Base-by-base conservation (phyloP, 1,140 invertebrate species). In the Aphis craccivora region DNA sequence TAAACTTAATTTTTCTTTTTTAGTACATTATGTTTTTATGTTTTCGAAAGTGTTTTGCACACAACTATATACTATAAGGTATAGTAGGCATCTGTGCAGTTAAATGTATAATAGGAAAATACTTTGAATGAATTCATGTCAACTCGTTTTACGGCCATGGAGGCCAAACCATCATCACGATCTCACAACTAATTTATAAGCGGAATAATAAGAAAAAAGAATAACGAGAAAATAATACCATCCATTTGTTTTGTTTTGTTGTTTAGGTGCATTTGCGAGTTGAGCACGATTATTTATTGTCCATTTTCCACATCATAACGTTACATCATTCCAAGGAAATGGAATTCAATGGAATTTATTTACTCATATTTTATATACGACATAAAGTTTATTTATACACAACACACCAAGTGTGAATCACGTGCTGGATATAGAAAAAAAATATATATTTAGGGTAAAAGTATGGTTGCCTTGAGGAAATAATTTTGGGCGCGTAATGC, bases 401-500 rank as follows among this genome's bases (percentile, higher is more conserved):
- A 87, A 48, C 86, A 48, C n/a, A 25, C 48, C 8, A 8, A 37
- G 48, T 55, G 48, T 55, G 35, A 88, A 88, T 35, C 48, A 89
- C 22, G 45, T 35, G n/a, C 18, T 53, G 48, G 2, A 37, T 40
- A 25, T 22, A 14, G 22, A 86, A 86, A 86, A 86, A 86, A 35
- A 48, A 55, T 2, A 22, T 23, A 86, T 25, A 55, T 89, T 89
- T 89, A 40, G 88, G 88, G 51, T 53, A 89, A 89, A 89, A 89
- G 88, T 89, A n/a, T 18, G 88, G 37, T 55, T 11, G 88, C 88
- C 88, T 89, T 89, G 88, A 55, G 88, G 53, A 25, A 35, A 55
- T 37, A 89, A 14, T 89, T 89, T 89, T 89, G 87, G 87, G 88
- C 23, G 88, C 88, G 88, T 89, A 89, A 55, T 53, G 88, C 88